phyloP scores from a whole-genome alignment of 1,140 invertebrate species.

The Rhagoletis pomonella region DNA sequence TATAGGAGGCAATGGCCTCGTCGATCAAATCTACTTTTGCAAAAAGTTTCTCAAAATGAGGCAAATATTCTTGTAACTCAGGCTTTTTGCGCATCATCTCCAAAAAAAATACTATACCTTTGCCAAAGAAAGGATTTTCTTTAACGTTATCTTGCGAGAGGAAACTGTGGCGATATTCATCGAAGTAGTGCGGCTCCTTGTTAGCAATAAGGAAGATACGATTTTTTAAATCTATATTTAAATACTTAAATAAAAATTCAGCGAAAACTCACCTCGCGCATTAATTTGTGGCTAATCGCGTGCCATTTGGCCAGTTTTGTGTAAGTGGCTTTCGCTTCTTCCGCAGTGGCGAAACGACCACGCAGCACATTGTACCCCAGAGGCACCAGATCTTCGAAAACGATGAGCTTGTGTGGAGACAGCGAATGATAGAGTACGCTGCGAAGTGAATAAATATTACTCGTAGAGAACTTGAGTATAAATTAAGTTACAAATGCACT shows the following conservation, averaged over 20 bases:
- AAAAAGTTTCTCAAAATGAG: background rate
- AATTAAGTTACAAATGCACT: no score
- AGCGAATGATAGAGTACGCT: background rate
- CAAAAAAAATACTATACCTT: background rate
- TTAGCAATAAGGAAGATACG: no score
- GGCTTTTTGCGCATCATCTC: background rate
- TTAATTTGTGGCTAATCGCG: conserved; percentile 62
- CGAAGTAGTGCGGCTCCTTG: conserved; percentile 15
- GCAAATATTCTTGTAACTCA: background rate
- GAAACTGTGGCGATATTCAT: conserved; percentile 6
- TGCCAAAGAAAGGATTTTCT: background rate
- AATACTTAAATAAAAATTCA: background rate
- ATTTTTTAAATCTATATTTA: background rate
- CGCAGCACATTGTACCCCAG: conserved; percentile 62
- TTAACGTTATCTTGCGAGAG: background rate
- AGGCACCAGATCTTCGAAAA: conserved; percentile 62
- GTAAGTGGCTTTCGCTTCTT: conserved; percentile 57
- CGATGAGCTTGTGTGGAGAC: background rate
- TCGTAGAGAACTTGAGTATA: background rate
- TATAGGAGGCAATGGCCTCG: background rate
- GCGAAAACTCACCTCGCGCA: conserved; percentile 18
- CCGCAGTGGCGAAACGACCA: conserved; percentile 50
- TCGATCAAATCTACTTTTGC: background rate
- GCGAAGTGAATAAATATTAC: no score
- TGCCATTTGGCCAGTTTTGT: conserved; percentile 67